phyloP scores from a whole-genome alignment of 2,888 invertebrate genomes.

The Epiblema foenella region DNA sequence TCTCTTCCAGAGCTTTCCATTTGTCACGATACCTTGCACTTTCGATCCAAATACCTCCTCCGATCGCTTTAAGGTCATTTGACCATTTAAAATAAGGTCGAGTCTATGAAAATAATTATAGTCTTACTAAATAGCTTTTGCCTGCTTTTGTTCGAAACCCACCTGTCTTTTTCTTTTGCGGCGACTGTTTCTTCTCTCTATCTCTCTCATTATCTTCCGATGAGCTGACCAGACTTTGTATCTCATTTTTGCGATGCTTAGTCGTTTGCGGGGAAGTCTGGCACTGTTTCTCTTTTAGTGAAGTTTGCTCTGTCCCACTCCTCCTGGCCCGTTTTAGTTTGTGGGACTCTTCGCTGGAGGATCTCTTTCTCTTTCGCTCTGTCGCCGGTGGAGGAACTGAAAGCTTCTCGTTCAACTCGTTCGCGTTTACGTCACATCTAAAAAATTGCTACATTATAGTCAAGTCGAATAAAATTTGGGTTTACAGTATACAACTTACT shows the following conservation, averaged over 20 bases:
- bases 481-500: no score
- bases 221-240: not conserved
- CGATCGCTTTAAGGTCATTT: no score
- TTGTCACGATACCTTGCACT: no score
- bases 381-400: no score
- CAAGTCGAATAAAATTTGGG: no score
- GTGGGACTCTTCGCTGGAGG: slow-evolving; percentile 4
- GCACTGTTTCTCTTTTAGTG: not conserved
- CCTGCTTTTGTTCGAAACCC: not conserved
- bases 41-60: no score
- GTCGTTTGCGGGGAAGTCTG: not conserved
- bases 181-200: not conserved
- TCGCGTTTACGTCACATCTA: slow-evolving; percentile 33
- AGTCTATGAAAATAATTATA: no score
- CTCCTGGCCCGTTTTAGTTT: not conserved
- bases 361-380: slow-evolving; percentile 11
- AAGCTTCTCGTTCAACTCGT: slow-evolving; percentile 4
- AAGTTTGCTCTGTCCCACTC: not conserved
- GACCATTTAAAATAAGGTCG: no score
- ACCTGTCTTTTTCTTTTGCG: slow-evolving; percentile 3
- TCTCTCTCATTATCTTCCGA: not conserved
- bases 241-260: not conserved
- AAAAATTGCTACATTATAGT: not conserved
- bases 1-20: no score
- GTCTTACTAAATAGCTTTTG: no score